Evolutionary conservation across 2,113 vertebrate species (phyloP).

Genomic region (Gobius niger): DNA sequence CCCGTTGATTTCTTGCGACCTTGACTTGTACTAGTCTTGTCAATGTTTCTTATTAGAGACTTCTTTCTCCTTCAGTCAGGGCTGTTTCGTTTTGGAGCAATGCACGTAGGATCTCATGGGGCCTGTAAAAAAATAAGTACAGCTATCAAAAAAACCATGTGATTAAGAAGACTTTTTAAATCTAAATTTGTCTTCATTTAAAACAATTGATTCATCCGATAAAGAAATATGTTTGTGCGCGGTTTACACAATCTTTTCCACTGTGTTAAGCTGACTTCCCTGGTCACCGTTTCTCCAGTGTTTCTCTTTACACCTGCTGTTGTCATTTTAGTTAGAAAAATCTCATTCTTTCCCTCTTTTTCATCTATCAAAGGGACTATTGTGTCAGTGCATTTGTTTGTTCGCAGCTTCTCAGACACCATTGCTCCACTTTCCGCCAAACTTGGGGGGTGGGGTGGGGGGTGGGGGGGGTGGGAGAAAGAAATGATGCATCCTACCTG

Average conservation of each 20-base stretch:
- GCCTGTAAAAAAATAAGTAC: too few species aligned
- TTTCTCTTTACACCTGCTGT: neutral
- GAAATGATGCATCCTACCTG: constrained; percentile 29
- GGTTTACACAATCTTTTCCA: constrained; percentile 3
- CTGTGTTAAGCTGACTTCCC: constrained; percentile 26
- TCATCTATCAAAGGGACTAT: constrained; percentile 38
- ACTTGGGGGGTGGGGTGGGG: constrained; percentile 36
- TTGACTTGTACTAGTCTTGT: constrained; percentile 33
- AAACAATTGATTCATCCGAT: neutral
- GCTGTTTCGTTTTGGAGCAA: neutral
- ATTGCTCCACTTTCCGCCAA: constrained; percentile 56
- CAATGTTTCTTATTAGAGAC: constrained; percentile 9
- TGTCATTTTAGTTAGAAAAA: constrained; percentile 24
- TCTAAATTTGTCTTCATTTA: too few species aligned
- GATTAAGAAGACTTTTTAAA: too few species aligned
- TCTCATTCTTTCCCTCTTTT: constrained; percentile 26
- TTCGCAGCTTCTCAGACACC: constrained; percentile 32
- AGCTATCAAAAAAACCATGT: too few species aligned
- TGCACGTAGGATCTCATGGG: neutral
- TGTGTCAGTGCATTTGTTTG: constrained; percentile 50
- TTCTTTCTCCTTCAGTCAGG: neutral
- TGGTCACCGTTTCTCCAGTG: constrained; percentile 26
- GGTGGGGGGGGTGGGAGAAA: too few species aligned
- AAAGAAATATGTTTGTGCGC: neutral
- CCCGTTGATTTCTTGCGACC: constrained; percentile 50